Conservation (phyloP, 2,888 invertebrate genomes). For the Clitarchus hookeri region DNA sequence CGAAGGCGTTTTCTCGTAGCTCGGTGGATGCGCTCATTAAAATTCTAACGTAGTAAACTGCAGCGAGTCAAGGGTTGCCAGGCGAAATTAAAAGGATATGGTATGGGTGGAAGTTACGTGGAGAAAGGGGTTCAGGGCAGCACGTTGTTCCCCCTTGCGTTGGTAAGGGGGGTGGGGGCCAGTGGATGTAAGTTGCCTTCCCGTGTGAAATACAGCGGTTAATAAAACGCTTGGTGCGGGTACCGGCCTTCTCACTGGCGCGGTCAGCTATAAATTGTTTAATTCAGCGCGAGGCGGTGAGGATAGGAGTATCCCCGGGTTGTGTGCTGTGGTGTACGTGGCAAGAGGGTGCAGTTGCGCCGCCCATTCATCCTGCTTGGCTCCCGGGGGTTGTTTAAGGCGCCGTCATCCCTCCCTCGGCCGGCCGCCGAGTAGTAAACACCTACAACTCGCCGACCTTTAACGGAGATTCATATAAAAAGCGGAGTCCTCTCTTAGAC, state of each 20-base stretch:
- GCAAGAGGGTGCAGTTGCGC: not conserved
- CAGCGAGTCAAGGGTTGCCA: not conserved
- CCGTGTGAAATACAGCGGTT: slow-evolving; percentile 14
- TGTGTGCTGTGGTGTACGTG: not conserved
- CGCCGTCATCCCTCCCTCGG: not conserved
- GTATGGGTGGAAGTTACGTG: not conserved
- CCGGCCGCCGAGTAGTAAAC: not conserved
- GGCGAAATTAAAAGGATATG: not conserved
- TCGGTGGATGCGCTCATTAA: not conserved
- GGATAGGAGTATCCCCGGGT: not conserved
- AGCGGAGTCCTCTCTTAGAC: not conserved
- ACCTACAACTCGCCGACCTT: not conserved
- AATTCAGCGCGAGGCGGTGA: not conserved
- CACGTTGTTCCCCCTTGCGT: not conserved
- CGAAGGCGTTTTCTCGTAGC: not conserved
- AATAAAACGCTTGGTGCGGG: not conserved
- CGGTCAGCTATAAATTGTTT: slow-evolving; percentile 2
- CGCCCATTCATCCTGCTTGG: not conserved
- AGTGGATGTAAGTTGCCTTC: not conserved
- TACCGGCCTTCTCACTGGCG: not conserved
- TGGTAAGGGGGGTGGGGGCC: not conserved
- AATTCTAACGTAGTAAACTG: not conserved
- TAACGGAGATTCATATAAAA: not conserved
- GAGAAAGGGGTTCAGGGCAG: not conserved
- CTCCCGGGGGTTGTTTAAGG: not conserved